Percentiles rank a stretch among this genome's conserved stretches.
Conservation (phyloP, 92 coral and sea anemone species). For the Parazoanthus atlanticus region DNA sequence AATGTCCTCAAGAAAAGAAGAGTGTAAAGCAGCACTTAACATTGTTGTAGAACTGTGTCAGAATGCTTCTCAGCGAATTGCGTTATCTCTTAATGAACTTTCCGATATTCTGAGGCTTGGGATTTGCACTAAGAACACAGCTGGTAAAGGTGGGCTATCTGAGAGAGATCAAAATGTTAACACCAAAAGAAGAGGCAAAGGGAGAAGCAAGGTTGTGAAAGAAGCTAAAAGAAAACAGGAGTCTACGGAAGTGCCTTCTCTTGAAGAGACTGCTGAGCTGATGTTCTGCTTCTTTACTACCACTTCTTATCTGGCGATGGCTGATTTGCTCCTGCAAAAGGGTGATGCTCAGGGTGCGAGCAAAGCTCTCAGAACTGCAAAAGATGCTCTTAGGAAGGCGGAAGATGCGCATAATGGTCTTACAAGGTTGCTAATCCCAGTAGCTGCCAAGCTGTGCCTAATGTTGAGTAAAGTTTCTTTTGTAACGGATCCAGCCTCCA, state of each 20-base stretch:
- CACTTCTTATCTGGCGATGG: slow-evolving; percentile 52
- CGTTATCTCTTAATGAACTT: slow-evolving; percentile 54
- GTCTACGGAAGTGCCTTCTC: slow-evolving; percentile 12
- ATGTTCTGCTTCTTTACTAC: slow-evolving; percentile 61
- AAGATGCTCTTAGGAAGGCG: slow-evolving; percentile 51
- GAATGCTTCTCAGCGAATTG: slow-evolving; percentile 46
- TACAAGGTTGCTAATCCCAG: slow-evolving; percentile 44
- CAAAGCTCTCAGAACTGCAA: slow-evolving; percentile 59
- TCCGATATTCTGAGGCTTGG: slow-evolving; percentile 48
- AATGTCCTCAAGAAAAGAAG: slow-evolving; percentile 46
- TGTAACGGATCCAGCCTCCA: not conserved
- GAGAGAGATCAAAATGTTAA: slow-evolving; percentile 8
- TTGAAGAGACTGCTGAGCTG: slow-evolving; percentile 38
- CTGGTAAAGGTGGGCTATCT: not conserved
- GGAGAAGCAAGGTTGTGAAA: slow-evolving; percentile 41
- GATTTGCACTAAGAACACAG: not conserved
- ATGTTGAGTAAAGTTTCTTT: slow-evolving; percentile 45
- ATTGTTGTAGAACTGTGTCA: slow-evolving; percentile 58
- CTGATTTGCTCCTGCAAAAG: slow-evolving; percentile 54
- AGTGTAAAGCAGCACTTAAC: slow-evolving; percentile 48
- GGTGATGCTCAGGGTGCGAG: slow-evolving; percentile 60
- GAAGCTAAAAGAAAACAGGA: slow-evolving; percentile 48
- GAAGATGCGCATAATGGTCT: slow-evolving; percentile 36
- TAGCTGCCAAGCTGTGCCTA: slow-evolving; percentile 56
- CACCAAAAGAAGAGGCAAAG: slow-evolving; percentile 55